These are phyloP conservation scores for Meteorus colon DNA, from an alignment of 2,888 invertebrate species.

Conservation along the genomic window DNA sequence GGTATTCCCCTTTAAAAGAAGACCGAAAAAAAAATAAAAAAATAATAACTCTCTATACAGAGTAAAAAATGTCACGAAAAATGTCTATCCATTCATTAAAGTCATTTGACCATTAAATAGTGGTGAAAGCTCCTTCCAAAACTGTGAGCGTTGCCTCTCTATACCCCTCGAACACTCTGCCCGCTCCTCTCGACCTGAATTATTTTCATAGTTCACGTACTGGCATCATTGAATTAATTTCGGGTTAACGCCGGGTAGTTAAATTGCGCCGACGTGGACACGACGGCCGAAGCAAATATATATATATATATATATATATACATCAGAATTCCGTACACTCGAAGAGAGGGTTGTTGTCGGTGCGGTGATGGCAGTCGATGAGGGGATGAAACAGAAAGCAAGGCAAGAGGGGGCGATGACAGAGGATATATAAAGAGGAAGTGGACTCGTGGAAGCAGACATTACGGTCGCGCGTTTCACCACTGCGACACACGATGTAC, in stretches of 20 bases:
- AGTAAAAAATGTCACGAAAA: background rate
- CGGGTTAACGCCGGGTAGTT: constrained; percentile 28
- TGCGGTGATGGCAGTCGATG: background rate
- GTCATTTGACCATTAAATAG: constrained; percentile 1
- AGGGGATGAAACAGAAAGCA: background rate
- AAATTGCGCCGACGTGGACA: constrained; percentile 36
- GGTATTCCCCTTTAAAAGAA: no score
- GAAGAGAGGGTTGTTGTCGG: background rate
- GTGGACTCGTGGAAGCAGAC: constrained; percentile 23
- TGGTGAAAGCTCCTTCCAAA: background rate
- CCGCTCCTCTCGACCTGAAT: constrained; percentile 29
- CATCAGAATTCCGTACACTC: constrained; percentile 26
- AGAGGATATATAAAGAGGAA: constrained; percentile 4
- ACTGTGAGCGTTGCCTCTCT: background rate
- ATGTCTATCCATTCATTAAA: background rate
- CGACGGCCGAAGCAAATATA: constrained; percentile 1
- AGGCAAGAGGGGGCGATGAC: background rate
- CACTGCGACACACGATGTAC: constrained; percentile 27
- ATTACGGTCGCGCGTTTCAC: constrained; percentile 21
- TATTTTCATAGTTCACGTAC: constrained; percentile 34
- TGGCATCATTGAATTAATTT: constrained; percentile 41
- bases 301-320: constrained; percentile 12
- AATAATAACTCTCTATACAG: background rate
- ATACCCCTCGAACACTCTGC: background rate
- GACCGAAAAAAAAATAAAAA: background rate